Percentiles rank a stretch among this genome's conserved stretches.
Conservation (phyloP, 1,140 invertebrate species). For the Apis cerana region DNA sequence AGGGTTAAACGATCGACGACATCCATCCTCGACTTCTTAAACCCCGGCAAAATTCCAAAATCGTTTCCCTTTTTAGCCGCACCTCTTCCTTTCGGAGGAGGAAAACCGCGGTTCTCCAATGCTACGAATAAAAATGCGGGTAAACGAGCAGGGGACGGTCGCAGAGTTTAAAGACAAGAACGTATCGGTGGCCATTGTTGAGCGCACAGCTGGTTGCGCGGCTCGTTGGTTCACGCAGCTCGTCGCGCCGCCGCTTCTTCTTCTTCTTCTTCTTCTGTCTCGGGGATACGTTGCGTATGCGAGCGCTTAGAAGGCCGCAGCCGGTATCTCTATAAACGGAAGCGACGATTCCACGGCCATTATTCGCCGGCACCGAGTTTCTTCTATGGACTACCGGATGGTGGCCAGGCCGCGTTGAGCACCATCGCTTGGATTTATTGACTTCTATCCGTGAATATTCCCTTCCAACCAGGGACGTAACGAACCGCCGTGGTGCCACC, state of each 20-base stretch:
- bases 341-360: conserved; percentile 68
- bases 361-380: conserved; percentile 58
- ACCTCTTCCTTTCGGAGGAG: not conserved
- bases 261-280: conserved; percentile 16
- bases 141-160: not conserved
- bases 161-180: conserved; percentile 20
- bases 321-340: conserved; percentile 68
- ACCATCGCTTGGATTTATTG: conserved; percentile 54
- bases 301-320: conserved; percentile 46
- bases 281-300: conserved; percentile 30
- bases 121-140: conserved; percentile 19
- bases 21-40: too few relatives aligned
- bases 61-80: too few relatives aligned
- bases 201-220: conserved; percentile 45
- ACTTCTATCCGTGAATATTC: conserved; percentile 53
- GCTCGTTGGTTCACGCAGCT: conserved; percentile 29
- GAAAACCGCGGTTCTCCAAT: too few relatives aligned
- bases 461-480: conserved; percentile 42
- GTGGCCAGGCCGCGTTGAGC: not conserved
- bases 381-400: conserved; percentile 54
- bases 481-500: conserved; percentile 6
- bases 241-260: conserved; percentile 8
- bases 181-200: conserved; percentile 44
- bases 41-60: too few relatives aligned
- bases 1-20: too few relatives aligned